phyloP scores from a whole-genome alignment of 2,888 invertebrate species.

The Perithous albicinctus region DNA sequence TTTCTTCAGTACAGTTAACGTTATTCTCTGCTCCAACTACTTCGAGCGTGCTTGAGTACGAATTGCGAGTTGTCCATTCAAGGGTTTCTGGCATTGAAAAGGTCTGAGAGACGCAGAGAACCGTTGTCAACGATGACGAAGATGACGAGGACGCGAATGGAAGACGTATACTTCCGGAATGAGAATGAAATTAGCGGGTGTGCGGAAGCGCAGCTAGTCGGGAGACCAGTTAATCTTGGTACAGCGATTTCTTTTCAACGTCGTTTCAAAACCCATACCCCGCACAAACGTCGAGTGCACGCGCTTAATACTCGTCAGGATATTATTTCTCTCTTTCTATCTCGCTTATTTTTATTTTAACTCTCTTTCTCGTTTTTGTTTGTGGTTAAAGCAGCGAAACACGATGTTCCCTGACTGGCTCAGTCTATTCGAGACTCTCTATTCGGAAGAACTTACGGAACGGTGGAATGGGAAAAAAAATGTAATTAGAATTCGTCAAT shows the following conservation, averaged over 20 bases:
- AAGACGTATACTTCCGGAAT: conserved; percentile 55
- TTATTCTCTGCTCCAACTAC: not conserved
- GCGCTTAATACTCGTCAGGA: conserved; percentile 45
- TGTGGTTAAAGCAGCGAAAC: conserved; percentile 59
- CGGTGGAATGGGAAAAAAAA: too few species aligned
- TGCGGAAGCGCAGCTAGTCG: conserved; percentile 53
- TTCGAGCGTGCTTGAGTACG: not conserved
- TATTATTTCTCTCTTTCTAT: conserved; percentile 60
- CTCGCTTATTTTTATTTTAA: not conserved
- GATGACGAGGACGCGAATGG: conserved; percentile 44
- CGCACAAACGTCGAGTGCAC: conserved; percentile 56
- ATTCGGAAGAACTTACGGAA: conserved; percentile 52
- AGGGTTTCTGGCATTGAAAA: conserved; percentile 55
- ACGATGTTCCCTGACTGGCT: conserved; percentile 56
- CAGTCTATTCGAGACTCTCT: conserved; percentile 34
- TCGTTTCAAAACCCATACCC: conserved; percentile 31
- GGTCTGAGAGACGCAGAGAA: not conserved
- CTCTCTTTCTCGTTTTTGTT: conserved; percentile 45
- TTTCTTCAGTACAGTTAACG: too few species aligned
- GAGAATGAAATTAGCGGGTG: conserved; percentile 63
- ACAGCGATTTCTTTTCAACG: conserved; percentile 35
- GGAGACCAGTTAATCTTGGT: conserved; percentile 56
- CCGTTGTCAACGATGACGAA: conserved; percentile 1
- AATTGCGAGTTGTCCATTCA: conserved; percentile 58
- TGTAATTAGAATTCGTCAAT: too few species aligned